These are phyloP conservation scores for Poecile montanus DNA, from an alignment of 2,797 vertebrate species.

Conservation along the genomic window DNA sequence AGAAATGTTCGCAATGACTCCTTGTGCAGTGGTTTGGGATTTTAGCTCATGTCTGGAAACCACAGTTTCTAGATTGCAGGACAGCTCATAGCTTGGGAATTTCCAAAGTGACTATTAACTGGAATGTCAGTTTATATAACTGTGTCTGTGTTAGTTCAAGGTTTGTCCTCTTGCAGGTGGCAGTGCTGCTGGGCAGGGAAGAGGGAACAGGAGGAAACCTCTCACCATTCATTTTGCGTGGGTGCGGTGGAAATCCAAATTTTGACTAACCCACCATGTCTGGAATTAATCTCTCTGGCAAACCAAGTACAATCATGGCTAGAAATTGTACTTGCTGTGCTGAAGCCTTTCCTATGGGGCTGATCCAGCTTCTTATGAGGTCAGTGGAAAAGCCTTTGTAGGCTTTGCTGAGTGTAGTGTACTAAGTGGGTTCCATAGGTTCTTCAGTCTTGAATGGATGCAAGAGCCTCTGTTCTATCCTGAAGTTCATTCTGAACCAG, in stretches of 20 bases:
- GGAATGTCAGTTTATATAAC: constrained; percentile 47
- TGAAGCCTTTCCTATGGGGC: constrained; percentile 8
- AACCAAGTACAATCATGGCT: constrained; percentile 25
- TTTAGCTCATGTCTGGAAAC: constrained; percentile 71
- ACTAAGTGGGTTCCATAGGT: neutral
- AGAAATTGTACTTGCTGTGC: neutral
- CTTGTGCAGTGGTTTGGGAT: constrained; percentile 69
- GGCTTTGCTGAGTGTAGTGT: neutral
- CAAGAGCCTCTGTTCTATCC: neutral
- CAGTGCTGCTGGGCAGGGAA: neutral
- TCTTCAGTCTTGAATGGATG: neutral
- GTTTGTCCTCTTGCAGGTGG: constrained; percentile 69
- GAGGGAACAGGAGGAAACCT: constrained; percentile 17
- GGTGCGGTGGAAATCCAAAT: constrained; percentile 4
- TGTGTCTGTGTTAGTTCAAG: constrained; percentile 18
- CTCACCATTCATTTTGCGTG: constrained; percentile 16
- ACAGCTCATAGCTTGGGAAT: constrained; percentile 71
- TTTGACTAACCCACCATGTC: neutral
- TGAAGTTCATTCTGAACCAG: neutral
- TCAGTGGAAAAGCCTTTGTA: neutral
- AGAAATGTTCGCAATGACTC: constrained; percentile 62
- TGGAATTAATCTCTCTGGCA: constrained; percentile 35
- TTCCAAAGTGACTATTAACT: constrained; percentile 71
- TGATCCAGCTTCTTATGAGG: neutral
- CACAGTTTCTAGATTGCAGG: constrained; percentile 73